Evolutionary conservation across 2,797 vertebrate species (phyloP).

Genomic region (Ceyx erithaca): DNA sequence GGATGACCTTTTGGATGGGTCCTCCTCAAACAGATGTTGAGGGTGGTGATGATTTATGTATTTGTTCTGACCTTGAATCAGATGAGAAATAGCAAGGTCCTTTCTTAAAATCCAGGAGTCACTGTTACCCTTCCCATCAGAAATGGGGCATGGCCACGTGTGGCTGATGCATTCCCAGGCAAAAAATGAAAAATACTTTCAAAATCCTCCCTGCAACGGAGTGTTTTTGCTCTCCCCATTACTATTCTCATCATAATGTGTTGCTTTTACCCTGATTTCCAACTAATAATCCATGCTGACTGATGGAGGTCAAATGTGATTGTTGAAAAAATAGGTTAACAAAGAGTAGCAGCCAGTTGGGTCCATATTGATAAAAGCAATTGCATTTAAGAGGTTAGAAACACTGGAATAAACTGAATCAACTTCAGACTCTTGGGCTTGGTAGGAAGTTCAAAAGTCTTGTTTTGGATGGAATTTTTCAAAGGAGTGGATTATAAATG

Average conservation of each 20-base stretch:
- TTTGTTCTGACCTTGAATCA: background rate
- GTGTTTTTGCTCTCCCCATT: conserved; percentile 19
- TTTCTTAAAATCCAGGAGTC: background rate
- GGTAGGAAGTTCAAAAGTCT: background rate
- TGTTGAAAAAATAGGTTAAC: conserved; percentile 24
- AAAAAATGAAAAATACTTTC: conserved; percentile 9
- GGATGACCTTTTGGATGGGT: background rate
- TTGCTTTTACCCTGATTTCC: conserved; percentile 13
- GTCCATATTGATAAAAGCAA: conserved; percentile 4
- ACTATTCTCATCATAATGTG: background rate
- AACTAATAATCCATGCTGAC: background rate
- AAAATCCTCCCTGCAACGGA: background rate
- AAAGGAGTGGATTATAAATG: conserved; percentile 12
- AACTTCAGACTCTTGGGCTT: background rate
- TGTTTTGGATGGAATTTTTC: conserved; percentile 22
- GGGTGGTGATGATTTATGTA: background rate
- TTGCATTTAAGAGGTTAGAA: conserved; percentile 21
- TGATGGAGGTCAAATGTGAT: conserved; percentile 40
- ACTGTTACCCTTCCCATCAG: background rate
- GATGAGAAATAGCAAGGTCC: background rate
- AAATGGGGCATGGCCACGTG: background rate
- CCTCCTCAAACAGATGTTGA: background rate
- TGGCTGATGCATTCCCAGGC: background rate
- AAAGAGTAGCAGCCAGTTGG: conserved; percentile 19
- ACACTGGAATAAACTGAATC: conserved; percentile 4